Evolutionary conservation across 2,888 invertebrate species (phyloP).

Genomic region (Macrosoma leucophasiata): DNA sequence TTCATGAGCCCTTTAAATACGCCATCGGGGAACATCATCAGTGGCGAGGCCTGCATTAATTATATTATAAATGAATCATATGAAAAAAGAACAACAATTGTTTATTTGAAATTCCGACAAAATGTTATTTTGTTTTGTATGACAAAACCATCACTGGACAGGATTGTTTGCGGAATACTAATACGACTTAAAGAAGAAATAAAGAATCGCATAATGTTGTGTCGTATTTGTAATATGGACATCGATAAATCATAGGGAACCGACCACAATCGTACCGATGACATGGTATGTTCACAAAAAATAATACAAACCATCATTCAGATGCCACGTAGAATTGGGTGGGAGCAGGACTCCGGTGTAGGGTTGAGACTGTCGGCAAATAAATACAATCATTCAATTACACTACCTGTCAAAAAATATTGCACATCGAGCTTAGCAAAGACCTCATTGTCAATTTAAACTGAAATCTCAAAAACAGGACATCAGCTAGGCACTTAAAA

Average conservation of each 20-base stretch:
- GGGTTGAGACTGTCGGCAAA: slow-evolving; percentile 35
- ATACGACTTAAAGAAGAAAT: slow-evolving; percentile 74
- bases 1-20: slow-evolving; percentile 64
- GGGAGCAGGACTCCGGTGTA: slow-evolving; percentile 50
- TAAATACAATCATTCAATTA: background rate
- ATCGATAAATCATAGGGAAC: slow-evolving; percentile 74
- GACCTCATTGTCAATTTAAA: too few species aligned
- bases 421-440: too few species aligned
- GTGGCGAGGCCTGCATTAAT: slow-evolving; percentile 57
- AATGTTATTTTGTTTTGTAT: slow-evolving; percentile 74
- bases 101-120: slow-evolving; percentile 73
- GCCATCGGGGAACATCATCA: slow-evolving; percentile 41
- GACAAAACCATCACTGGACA: slow-evolving; percentile 70
- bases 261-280: slow-evolving; percentile 73
- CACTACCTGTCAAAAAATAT: too few species aligned
- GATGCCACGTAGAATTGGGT: slow-evolving; percentile 69
- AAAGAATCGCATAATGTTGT: slow-evolving; percentile 71
- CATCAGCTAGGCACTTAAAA: too few species aligned
- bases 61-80: slow-evolving; percentile 52
- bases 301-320: slow-evolving; percentile 70
- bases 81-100: slow-evolving; percentile 55
- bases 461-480: too few species aligned
- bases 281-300: slow-evolving; percentile 73
- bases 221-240: slow-evolving; percentile 75
- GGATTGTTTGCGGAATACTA: slow-evolving; percentile 73